Evolutionary conservation across 2,888 invertebrate species (phyloP), one percentile per base, ranked within the genome.

Genomic region (Polymixis lichenea): DNA sequence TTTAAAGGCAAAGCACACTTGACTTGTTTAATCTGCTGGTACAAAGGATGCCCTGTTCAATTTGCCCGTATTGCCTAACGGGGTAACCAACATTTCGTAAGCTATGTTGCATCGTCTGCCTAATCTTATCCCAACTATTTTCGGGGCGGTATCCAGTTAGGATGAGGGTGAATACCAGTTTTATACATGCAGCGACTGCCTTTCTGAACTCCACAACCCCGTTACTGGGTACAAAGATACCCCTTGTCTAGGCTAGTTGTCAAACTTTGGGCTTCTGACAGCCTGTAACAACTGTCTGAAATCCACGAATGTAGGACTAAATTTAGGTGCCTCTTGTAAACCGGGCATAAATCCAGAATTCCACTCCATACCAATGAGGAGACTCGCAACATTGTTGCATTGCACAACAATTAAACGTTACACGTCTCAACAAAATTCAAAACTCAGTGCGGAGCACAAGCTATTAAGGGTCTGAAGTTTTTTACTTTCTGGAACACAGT

Each of bases 11-110:
- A 32, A 38, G 28, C 4, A 61, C 22, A 66, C 65, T 61, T 55
- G 61, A 32, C 38, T 25, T 43, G 15, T 51, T 79, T 64, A 32
- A 72, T 77, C 43, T 55, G 7, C 1, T 32, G 11, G 62, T 22
- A 28, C 43, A 78, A 78, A 78, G 62, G 19, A 28, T 53, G 6
- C 9, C 9, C 49, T 38, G 19, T 65, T 77, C 28, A 43, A 60
- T 72, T 64, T 17, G 32, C 1, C 7, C 38, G 43, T 8, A 43
- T 28, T 3, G 4, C 0, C 9, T 7, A 11, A 32, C 9, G 46
- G 43, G 22, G 28, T 43, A 13, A 17, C 1, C 19, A 70, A 53
- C 9, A 53, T 25, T 25, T 25, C 25, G 7, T 3, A 7, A 17
- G 17, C 3, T 28, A 28, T 28, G 1, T 28, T 28, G 28, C 17